phyloP scores from a whole-genome alignment of 2,113 vertebrate genomes.

The Prietella phreatophila region DNA sequence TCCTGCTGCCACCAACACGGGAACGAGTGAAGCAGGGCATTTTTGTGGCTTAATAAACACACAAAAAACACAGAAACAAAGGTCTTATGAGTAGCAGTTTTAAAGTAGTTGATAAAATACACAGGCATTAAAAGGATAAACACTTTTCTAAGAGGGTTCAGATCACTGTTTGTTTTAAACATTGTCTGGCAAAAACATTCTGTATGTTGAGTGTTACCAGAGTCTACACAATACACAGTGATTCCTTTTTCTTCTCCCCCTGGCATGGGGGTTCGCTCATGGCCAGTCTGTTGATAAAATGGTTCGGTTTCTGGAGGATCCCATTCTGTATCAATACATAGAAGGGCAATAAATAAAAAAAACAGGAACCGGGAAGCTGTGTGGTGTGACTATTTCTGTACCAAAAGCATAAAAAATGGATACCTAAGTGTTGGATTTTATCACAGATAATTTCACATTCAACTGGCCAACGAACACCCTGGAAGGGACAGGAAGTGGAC shows the following conservation, averaged over 20 bases:
- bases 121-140: neutral
- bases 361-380: neutral
- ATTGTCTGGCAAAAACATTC: neutral
- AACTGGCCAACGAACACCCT: conserved; percentile 79
- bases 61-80: neutral
- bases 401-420: conserved; percentile 3
- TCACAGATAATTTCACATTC: conserved; percentile 86
- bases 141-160: neutral
- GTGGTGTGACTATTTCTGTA: neutral
- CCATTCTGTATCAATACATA: conserved; percentile 74
- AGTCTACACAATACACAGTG: conserved; percentile 74
- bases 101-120: neutral
- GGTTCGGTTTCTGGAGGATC: conserved; percentile 79
- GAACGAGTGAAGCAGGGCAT: conserved; percentile 76
- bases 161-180: neutral
- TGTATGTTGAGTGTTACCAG: conserved; percentile 70
- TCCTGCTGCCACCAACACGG: conserved; percentile 73
- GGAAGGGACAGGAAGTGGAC: conserved; percentile 53
- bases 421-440: conserved; percentile 80
- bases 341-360: neutral
- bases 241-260: conserved; percentile 68
- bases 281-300: conserved; percentile 76
- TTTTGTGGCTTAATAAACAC: conserved; percentile 61
- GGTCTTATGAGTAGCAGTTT: neutral
- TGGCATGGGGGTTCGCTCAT: conserved; percentile 61